Base-by-base conservation (phyloP, 2,113 vertebrate genomes). In the Antigone vipio region DNA sequence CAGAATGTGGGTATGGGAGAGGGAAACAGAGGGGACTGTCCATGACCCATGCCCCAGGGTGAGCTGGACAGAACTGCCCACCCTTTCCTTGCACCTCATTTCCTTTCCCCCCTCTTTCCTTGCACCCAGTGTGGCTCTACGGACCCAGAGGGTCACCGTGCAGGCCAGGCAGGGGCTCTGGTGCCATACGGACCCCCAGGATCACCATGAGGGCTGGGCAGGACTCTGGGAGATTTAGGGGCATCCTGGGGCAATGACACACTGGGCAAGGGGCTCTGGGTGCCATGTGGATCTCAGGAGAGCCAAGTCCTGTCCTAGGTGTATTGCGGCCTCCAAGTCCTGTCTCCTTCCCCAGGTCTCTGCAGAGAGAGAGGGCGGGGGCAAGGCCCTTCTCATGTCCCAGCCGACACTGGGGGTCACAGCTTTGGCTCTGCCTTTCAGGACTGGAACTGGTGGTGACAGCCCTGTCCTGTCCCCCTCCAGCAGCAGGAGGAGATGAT, bases 371-470 rank as follows among this genome's bases (percentile, higher is more conserved):
- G 12, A 17, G 2, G 6, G 15, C 12, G 59, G 69, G 67, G 13
- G n/a, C 38, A 40, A 59, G 23, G 34, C 13, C 38, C 9, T 29
- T 60, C 34, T 22, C 52, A 1, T 26, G 32, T 66, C 32, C 34
- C 59, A 20, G 34, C 2, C 30, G 5, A n/a, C 29, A n/a, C 7
- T 1, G 9, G 2, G 7, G 16, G 30, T 60, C 22, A 6, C 34
- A 23, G 11, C 50, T 32, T 44, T 21, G 12, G 40, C 44, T 78
- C 23, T 71, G 34, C 15, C 59, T 81, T 66, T 35, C 42, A 88
- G 76, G 67, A n/a, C 49, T 13, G 24, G 42, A 27, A 38, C 17
- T 44, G 63, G 32, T 32, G 35, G 11, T 50, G 35, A 52, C 35
- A 35, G 6, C 29, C 9, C 0, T 16, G 30, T 16, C 30, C 29